Evolutionary conservation across 2,888 invertebrate genomes (phyloP).

Genomic region (Yponomeuta evonymella): DNA sequence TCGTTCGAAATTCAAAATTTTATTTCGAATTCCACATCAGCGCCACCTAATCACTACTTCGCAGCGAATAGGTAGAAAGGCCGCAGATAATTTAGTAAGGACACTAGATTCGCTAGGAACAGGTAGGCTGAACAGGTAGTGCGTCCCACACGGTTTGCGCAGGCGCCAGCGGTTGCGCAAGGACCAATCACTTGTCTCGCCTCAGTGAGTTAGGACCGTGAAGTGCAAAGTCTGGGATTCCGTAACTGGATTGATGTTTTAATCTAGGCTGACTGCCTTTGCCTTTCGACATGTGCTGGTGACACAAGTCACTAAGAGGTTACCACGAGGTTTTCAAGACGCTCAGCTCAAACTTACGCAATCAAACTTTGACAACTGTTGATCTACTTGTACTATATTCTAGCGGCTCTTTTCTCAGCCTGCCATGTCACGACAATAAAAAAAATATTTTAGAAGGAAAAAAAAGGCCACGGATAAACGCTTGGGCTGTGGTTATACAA

Average conservation of each 20-base stretch:
- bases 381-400: too few relatives aligned
- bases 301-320: too few relatives aligned
- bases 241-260: conserved; percentile 1
- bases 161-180: conserved; percentile 2
- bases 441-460: too few relatives aligned
- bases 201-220: neutral
- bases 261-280: neutral
- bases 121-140: conserved; percentile 10
- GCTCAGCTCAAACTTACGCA: too few relatives aligned
- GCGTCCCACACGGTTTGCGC: conserved; percentile 10
- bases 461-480: too few relatives aligned
- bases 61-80: conserved; percentile 3
- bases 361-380: too few relatives aligned
- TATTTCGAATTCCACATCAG: too few relatives aligned
- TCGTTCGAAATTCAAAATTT: too few relatives aligned
- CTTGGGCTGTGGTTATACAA: too few relatives aligned
- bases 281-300: neutral
- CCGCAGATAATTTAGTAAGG: conserved; percentile 7
- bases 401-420: too few relatives aligned
- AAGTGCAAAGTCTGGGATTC: neutral
- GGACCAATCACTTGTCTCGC: neutral
- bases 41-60: neutral
- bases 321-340: too few relatives aligned
- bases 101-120: conserved; percentile 12
- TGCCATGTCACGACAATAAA: too few relatives aligned